Base-by-base conservation (phyloP, 2,888 invertebrate species). In the Hylaea fasciaria region DNA sequence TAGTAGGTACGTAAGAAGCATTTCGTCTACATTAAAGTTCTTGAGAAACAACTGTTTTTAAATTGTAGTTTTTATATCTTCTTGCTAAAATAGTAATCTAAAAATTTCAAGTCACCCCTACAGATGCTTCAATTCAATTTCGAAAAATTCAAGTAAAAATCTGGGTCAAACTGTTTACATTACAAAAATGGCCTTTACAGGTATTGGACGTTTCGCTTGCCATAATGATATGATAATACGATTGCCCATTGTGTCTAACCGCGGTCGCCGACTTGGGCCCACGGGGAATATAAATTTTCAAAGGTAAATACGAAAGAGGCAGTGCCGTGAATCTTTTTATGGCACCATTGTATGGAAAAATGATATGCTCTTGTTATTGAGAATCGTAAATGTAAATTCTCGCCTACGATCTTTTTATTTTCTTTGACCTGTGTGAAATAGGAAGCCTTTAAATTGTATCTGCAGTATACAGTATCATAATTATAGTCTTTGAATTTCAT, bases 221-320 rank as follows among this genome's bases (percentile, higher is more conserved):
- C 69, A 76, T 84, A 85, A 87, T 83, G 81, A 84, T 91, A 89
- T 89, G 89, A 88, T 89, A 91, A 91, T 90, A 85, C 86, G 83
- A 86, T 86, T 83, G 87, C 81, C 88, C 83, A 87, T 90, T 89
- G 88, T 89, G 83, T 85, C 32, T 32, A 83, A 86, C 84, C 81
- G 82, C 82, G 88, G 84, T 79, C 80, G 80, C 83, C 83, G 76
- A 79, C 78, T 74, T 79, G 77, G 77, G 81, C 89, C 87, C 86
- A 77, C 64, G 72, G 86, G 87, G 86, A 85, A 86, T 87, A 91
- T 90, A 89, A 86, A 90, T 90, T 89, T 89, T 83, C 79, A 81
- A 81, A 89, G 87, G 89, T 89, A 89, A 88, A 89, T 85, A 86
- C 78, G 81, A 79, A 80, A 83, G 86, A 85, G 83, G 85, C 85